Conservation (phyloP, 2,113 vertebrate species). For the Leptobrachium leishanense region DNA sequence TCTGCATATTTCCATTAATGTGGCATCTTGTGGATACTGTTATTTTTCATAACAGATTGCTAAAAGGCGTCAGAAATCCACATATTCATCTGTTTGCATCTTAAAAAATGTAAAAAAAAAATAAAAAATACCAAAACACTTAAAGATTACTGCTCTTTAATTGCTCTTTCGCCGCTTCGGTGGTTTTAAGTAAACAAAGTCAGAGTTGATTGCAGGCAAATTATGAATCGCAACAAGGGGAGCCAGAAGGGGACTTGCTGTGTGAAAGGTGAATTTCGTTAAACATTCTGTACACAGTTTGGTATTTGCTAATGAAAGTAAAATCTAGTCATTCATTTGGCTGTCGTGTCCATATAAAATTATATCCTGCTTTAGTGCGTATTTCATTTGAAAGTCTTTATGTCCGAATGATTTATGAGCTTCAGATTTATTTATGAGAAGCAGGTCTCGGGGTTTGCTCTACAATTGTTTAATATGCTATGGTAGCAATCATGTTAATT, state of each 20-base stretch:
- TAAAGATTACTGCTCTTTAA: background rate
- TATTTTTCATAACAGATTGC: too few species aligned
- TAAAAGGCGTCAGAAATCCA: too few species aligned
- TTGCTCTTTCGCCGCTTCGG: background rate
- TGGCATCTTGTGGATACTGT: too few species aligned
- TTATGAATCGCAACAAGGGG: background rate
- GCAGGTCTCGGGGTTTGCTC: conserved; percentile 31
- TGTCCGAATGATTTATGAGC: conserved; percentile 33
- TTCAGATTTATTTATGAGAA: conserved; percentile 18
- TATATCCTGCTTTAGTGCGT: background rate
- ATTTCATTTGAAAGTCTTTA: conserved; percentile 8
- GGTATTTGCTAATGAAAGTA: background rate
- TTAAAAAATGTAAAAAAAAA: too few species aligned
- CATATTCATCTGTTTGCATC: too few species aligned
- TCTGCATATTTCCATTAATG: too few species aligned
- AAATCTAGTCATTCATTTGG: background rate
- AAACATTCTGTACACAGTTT: background rate
- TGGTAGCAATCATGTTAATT: conserved; percentile 44
- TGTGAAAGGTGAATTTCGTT: background rate
- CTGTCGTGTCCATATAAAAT: conserved; percentile 1
- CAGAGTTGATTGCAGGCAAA: background rate
- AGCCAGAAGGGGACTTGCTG: background rate
- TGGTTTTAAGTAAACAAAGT: background rate
- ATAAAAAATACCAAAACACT: background rate
- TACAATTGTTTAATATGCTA: conserved; percentile 41